phyloP scores from a whole-genome alignment of 2,113 vertebrate species.

The Pelobates fuscus region DNA sequence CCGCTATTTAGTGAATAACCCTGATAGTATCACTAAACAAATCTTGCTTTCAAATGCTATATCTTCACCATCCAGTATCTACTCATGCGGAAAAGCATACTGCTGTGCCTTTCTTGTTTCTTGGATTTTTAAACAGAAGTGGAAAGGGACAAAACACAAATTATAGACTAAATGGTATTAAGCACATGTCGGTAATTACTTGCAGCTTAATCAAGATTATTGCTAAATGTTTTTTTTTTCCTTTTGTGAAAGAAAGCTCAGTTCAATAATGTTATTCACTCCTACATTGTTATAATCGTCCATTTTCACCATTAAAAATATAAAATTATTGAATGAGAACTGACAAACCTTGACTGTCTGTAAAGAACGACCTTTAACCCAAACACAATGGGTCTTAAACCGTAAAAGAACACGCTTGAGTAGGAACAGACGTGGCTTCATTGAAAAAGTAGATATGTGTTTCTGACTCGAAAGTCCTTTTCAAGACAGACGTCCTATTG shows the following conservation, averaged over 20 bases:
- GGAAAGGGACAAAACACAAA: conserved; percentile 33
- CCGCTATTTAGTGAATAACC: too few species aligned
- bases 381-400: conserved; percentile 64
- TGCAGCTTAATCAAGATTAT: conserved; percentile 33
- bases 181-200: conserved; percentile 36
- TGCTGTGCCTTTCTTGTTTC: conserved; percentile 40
- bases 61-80: conserved; percentile 10
- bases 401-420: conserved; percentile 54
- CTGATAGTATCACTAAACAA: too few species aligned
- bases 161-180: conserved; percentile 50
- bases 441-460: too few species aligned
- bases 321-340: conserved; percentile 31
- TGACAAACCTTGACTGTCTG: conserved; percentile 36
- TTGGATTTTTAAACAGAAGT: conserved; percentile 38
- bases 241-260: conserved; percentile 38
- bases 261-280: conserved; percentile 26
- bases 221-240: conserved; percentile 26
- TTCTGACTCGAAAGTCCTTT: too few species aligned
- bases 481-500: too few species aligned
- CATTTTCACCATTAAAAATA: conserved; percentile 20
- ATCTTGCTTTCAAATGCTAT: conserved; percentile 22
- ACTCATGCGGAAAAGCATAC: not conserved
- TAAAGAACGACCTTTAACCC: conserved; percentile 61
- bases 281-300: conserved; percentile 34
- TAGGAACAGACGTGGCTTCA: too few species aligned